Conservation (phyloP, 1,140 invertebrate species). For the Halotydeus destructor region DNA sequence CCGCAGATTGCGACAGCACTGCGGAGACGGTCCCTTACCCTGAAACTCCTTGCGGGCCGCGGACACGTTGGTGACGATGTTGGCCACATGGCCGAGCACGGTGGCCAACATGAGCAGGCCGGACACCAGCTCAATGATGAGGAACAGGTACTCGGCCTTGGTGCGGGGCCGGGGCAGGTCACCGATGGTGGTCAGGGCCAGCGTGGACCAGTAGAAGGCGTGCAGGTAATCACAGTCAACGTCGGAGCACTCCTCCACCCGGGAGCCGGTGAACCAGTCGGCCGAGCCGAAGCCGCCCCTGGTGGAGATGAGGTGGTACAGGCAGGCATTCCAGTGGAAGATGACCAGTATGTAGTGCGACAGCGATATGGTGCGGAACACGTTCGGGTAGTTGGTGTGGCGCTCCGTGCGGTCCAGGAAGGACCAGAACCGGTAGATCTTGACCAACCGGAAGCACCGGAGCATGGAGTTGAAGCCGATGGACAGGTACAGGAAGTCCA, state of each 20-base stretch:
- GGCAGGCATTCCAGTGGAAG: slow-evolving; percentile 98
- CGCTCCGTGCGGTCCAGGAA: slow-evolving; percentile 95
- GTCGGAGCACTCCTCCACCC: slow-evolving; percentile 39
- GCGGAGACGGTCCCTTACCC: slow-evolving; percentile 48
- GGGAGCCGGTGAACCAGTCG: slow-evolving; percentile 51
- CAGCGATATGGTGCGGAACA: slow-evolving; percentile 73
- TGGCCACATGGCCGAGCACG: slow-evolving; percentile 65
- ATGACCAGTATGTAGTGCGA: slow-evolving; percentile 92
- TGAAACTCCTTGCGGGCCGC: slow-evolving; percentile 85
- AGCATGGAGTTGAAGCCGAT: slow-evolving; percentile 94
- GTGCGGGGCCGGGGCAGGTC: slow-evolving; percentile 43
- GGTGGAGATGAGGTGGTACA: slow-evolving; percentile 86
- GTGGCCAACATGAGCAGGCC: slow-evolving; percentile 75
- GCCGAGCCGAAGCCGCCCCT: slow-evolving; percentile 76
- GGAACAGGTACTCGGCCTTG: slow-evolving; percentile 73
- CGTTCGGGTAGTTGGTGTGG: slow-evolving; percentile 95
- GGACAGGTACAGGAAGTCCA: slow-evolving; percentile 94
- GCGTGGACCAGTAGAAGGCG: slow-evolving; percentile 93
- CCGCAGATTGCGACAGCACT: too few relatives aligned
- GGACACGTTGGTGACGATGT: slow-evolving; percentile 84
- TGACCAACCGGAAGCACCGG: slow-evolving; percentile 85
- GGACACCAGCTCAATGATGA: slow-evolving; percentile 68
- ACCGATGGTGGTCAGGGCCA: slow-evolving; percentile 74
- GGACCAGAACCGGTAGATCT: slow-evolving; percentile 94
- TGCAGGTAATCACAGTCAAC: slow-evolving; percentile 85